Evolutionary conservation across 2,113 vertebrate species (phyloP), one percentile per base, ranked within the genome.

Genomic region (Indicator indicator): DNA sequence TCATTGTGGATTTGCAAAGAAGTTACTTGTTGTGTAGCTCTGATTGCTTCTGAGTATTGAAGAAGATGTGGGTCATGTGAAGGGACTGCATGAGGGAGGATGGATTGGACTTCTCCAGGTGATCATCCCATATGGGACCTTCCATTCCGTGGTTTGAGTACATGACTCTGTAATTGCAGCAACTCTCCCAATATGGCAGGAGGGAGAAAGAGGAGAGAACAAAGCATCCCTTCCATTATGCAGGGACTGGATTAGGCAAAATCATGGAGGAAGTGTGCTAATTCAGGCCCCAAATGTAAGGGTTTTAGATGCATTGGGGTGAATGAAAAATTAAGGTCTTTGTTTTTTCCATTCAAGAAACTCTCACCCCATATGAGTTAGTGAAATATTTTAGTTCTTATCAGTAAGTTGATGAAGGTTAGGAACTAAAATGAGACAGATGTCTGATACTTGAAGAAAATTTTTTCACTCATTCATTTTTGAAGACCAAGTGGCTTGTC

Each of bases 51-150:
- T 79, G 14, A 0, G 0, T 56, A 50, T 42, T 1, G 2, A 64
- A 52, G 36, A 44, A 88, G 86, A n/a, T 0, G 0, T 32, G 65
- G 16, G 1, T 72, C 8, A 0, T 36, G 18, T 69, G 59, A 72
- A 52, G 26, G 32, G 6, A 20, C n/a, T 86, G 38, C 18, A 20
- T 3, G 19, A n/a, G 12, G 16, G 15, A 70, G 58, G 46, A 15
- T 0, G 0, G 16, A n/a, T 28, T 64, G 14, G 50, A 20, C 28
- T 94, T 69, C 60, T 70, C 21, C 11, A 16, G 16, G 17, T 56
- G 32, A 48, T 74, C 28, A 18, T 54, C 26, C 27, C 16, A 20
- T 26, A 1, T 9, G 14, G 30, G 40, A 30, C 3, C 33, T 95
- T 93, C 65, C 24, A 26, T 90, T 42, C 74, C 36, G 36, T 82